Percentiles rank a stretch among this genome's conserved stretches.
Evolutionary conservation across 2,113 vertebrate genomes (phyloP).

Genomic region (Gobiocypris rarus): DNA sequence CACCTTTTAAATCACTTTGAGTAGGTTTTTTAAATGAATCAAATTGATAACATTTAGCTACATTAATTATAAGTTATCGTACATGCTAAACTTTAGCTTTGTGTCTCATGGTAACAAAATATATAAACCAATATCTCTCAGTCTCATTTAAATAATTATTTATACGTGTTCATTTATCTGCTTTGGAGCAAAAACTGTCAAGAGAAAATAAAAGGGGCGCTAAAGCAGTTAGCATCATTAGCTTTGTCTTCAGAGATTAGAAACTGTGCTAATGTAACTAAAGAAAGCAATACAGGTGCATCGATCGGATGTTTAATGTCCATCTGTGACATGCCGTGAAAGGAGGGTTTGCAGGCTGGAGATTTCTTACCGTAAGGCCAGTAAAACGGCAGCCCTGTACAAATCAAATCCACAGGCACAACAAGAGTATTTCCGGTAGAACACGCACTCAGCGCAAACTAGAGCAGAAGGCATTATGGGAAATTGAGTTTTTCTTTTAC

Average conservation of each 20-base stretch:
- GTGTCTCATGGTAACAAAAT: not conserved
- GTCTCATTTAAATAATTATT: not conserved
- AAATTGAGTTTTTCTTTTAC: constrained; percentile 27
- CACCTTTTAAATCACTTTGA: not conserved
- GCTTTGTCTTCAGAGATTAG: not conserved
- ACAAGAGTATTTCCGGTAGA: constrained; percentile 71
- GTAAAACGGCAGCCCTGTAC: constrained; percentile 80
- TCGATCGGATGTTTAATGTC: constrained; percentile 14
- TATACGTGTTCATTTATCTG: not conserved
- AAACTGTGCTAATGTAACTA: not conserved
- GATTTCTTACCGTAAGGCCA: constrained; percentile 81
- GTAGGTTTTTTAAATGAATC: not conserved
- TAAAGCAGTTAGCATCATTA: constrained; percentile 37
- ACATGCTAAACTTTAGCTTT: constrained; percentile 15
- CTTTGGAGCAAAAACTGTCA: not conserved
- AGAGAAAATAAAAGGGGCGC: not conserved
- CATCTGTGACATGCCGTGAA: constrained; percentile 22
- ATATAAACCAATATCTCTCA: not conserved
- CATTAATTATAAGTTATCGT: too few relatives aligned
- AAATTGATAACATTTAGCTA: too few relatives aligned
- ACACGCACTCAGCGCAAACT: constrained; percentile 54
- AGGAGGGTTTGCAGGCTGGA: constrained; percentile 32
- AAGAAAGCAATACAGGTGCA: not conserved
- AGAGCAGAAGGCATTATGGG: constrained; percentile 44
- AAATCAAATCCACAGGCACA: constrained; percentile 67